Evolutionary conservation across 2,113 vertebrate species (phyloP).

Genomic region (Setophaga coronata): DNA sequence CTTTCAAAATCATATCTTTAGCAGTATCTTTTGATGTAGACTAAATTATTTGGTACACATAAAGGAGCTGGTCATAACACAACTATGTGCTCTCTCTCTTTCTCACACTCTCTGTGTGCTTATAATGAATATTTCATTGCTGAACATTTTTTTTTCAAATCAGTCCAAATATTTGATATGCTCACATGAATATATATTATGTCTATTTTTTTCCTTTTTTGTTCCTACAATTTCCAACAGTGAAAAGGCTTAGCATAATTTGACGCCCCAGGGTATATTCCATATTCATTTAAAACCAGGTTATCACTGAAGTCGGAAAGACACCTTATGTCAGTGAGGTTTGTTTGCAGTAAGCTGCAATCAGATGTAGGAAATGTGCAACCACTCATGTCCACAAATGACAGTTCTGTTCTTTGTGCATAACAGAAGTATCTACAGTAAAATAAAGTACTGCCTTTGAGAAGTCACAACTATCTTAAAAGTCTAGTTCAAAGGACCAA

Average conservation of each 20-base stretch:
- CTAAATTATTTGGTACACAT: background rate
- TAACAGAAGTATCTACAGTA: background rate
- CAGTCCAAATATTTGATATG: background rate
- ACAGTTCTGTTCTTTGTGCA: background rate
- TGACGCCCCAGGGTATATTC: background rate
- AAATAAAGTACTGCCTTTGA: background rate
- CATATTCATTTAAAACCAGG: background rate
- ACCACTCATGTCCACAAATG: background rate
- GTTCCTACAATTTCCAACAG: background rate
- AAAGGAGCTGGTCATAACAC: background rate
- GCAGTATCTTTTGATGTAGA: background rate
- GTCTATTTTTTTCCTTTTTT: background rate
- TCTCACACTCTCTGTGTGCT: background rate
- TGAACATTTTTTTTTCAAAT: background rate
- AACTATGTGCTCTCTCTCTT: background rate
- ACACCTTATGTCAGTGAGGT: background rate
- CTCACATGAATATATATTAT: background rate
- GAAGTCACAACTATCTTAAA: background rate
- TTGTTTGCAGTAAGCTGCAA: background rate
- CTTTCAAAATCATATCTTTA: background rate
- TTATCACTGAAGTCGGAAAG: background rate
- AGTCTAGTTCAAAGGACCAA: background rate
- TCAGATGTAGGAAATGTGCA: background rate
- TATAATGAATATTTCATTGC: background rate
- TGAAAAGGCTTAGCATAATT: background rate